Evolutionary conservation across 2,888 invertebrate species (phyloP), one percentile per base, ranked within the genome.

Genomic region (Malacosoma neustria): DNA sequence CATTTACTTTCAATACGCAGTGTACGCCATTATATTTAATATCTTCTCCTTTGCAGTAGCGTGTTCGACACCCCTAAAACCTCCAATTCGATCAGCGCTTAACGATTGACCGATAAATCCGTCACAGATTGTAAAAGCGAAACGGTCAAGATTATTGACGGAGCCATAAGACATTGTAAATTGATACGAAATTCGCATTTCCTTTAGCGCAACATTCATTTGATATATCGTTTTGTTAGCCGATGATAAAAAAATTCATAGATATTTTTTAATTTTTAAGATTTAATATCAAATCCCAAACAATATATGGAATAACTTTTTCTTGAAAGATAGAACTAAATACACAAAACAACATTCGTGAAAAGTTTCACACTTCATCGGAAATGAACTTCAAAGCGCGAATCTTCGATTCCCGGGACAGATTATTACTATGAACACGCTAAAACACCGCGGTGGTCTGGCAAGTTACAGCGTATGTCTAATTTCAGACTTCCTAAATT

Each of bases 71-170:
- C 3, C 46, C 40, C 40, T 34, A 22, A 14, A 39, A 22, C 22
- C 22, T 42, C 47, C 40, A 50, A 48, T 43, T 42, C 42, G 49
- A 45, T 44, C 35, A 42, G 51, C 51, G 45, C 43, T 43, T 48
- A 48, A 50, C 50, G 46, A 44, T 44, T 45, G 41, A 45, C 45
- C 52, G 45, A 51, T 43, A 51, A 45, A 47, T 49, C 54, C 54
- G 48, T 57, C 51, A 59, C 56, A 49, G 41, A 53, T 52, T 45
- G 36, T 52, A 51, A 58, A 49, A 61, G 52, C 41, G 40, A 36
- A 38, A 42, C 35, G 35, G 41, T 42, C 22, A 22, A 5, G 22
- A 22, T 22, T 22, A 22, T 22, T 9, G 22, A 22, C 9, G 22
- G 9, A 22, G 22, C 7, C 9, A 22, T 22, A 22, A 22, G 22